Conservation (phyloP, 2,113 vertebrate genomes). For the Syngnathus floridae region DNA sequence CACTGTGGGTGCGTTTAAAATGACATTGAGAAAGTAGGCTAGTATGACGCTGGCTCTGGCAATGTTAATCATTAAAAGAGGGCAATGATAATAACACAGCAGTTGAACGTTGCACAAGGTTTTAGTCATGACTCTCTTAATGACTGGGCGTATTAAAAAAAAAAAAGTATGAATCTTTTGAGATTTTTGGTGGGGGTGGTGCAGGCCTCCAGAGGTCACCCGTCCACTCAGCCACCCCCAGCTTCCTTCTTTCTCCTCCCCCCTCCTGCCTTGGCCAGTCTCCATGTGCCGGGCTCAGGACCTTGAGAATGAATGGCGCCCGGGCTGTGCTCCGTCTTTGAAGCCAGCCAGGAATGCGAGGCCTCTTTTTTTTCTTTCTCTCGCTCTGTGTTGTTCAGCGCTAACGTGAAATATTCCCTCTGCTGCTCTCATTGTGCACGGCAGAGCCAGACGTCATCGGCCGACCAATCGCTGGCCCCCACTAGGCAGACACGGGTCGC, state of each 20-base stretch:
- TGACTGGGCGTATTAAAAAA: neutral
- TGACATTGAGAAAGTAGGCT: neutral
- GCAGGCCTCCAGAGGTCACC: conserved; percentile 47
- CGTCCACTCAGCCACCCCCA: conserved; percentile 35
- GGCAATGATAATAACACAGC: neutral
- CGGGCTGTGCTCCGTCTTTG: conserved; percentile 69
- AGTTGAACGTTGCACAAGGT: neutral
- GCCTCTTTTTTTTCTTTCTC: conserved; percentile 49
- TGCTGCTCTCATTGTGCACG: conserved; percentile 60
- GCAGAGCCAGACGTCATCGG: conserved; percentile 42
- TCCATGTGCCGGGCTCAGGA: conserved; percentile 67
- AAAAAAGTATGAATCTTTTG: conserved; percentile 18
- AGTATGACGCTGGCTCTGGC: neutral
- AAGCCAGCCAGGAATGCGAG: conserved; percentile 72
- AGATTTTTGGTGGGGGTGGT: conserved; percentile 13
- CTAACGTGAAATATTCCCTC: conserved; percentile 68
- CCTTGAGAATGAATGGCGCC: conserved; percentile 74
- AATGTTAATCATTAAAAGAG: neutral
- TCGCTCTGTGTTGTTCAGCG: conserved; percentile 62
- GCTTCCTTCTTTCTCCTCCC: conserved; percentile 31
- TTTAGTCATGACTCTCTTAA: neutral
- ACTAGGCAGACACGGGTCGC: conserved; percentile 48
- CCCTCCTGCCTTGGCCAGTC: conserved; percentile 66
- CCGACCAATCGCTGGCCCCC: conserved; percentile 54
- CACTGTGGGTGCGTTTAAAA: neutral